Percentiles rank a stretch among this genome's conserved stretches.
Evolutionary conservation across 2,113 vertebrate species (phyloP).

Genomic region (Argyrosomus japonicus): DNA sequence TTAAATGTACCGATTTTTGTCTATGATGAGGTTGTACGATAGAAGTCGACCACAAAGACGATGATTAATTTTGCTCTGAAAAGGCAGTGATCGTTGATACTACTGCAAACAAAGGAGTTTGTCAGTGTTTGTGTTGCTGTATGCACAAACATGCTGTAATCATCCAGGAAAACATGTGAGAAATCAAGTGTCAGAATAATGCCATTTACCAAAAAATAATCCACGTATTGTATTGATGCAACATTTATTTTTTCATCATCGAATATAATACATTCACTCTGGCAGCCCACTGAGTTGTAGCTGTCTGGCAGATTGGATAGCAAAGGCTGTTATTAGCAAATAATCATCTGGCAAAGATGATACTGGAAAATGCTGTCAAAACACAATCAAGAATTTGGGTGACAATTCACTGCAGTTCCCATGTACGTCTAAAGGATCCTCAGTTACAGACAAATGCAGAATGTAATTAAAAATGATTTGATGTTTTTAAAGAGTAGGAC

Average conservation of each 20-base stretch:
- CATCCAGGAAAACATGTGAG: not conserved
- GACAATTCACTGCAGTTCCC: not conserved
- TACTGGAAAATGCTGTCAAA: constrained; percentile 48
- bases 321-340: constrained; percentile 58
- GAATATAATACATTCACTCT: constrained; percentile 11
- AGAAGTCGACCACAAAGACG: constrained; percentile 5
- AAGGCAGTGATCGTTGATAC: constrained; percentile 11
- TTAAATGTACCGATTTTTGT: constrained; percentile 11
- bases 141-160: constrained; percentile 4
- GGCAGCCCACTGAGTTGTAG: constrained; percentile 40
- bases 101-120: constrained; percentile 23
- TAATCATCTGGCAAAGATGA: constrained; percentile 40
- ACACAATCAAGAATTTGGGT: constrained; percentile 9
- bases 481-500: constrained; percentile 11
- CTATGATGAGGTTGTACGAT: constrained; percentile 10
- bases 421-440: not conserved
- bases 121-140: constrained; percentile 17
- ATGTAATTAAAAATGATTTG: not conserved
- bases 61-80: constrained; percentile 41
- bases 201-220: constrained; percentile 30
- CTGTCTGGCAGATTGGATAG: constrained; percentile 55
- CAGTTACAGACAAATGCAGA: not conserved
- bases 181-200: constrained; percentile 32
- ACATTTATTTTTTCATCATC: constrained; percentile 16
- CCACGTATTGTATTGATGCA: constrained; percentile 6